These are phyloP conservation scores for Odontocerum albicorne DNA, from an alignment of 2,888 invertebrate genomes.

Conservation along the genomic window DNA sequence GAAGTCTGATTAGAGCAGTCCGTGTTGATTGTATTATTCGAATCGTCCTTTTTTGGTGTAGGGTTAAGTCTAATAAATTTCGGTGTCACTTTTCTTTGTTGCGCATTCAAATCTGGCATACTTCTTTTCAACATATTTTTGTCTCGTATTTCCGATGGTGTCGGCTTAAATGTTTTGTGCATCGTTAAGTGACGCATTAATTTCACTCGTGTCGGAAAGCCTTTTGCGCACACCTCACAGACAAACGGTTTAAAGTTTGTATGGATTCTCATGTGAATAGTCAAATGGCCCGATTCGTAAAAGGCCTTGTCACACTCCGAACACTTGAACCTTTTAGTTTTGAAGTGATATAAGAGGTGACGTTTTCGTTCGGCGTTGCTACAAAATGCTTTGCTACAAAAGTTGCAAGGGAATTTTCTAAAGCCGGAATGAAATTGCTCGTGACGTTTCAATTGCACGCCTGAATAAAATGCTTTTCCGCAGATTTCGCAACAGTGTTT, in stretches of 20 bases:
- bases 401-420: conserved; percentile 41
- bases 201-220: conserved; percentile 43
- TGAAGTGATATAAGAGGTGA: conserved; percentile 43
- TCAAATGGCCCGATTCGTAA: conserved; percentile 44
- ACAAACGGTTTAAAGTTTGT: conserved; percentile 43
- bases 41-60: not conserved
- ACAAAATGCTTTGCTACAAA: conserved; percentile 42
- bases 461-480: conserved; percentile 42
- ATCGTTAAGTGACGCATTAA: conserved; percentile 42
- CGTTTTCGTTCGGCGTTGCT: conserved; percentile 43
- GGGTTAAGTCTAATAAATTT: conserved; percentile 14
- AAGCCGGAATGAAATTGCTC: conserved; percentile 41
- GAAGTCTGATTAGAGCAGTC: conserved; percentile 3
- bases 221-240: conserved; percentile 42
- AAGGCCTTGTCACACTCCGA: conserved; percentile 41
- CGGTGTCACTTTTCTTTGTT: conserved; percentile 2
- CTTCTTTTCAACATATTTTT: conserved; percentile 1
- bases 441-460: conserved; percentile 42
- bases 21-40: conserved; percentile 2
- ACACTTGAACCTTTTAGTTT: conserved; percentile 42
- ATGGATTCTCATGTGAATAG: conserved; percentile 43
- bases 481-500: conserved; percentile 41
- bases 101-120: not conserved
- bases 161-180: conserved; percentile 35
- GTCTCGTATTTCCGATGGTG: conserved; percentile 8